Evolutionary conservation across 2,888 invertebrate species (phyloP), one percentile per base, ranked within the genome.

Genomic region (Scelioninae gen. 1): DNA sequence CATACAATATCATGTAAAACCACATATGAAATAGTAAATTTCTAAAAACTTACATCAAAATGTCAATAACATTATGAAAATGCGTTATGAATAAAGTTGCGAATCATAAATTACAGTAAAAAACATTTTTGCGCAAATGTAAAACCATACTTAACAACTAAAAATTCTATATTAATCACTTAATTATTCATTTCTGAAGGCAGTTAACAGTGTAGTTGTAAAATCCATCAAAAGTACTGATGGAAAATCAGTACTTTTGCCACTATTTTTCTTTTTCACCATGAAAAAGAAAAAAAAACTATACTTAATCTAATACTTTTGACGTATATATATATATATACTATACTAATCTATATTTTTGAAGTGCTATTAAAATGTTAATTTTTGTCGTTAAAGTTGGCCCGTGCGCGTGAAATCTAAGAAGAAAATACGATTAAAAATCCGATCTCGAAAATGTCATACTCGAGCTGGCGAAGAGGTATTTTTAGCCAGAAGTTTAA

Each of bases 351-450:
- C 34, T 9, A 16, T 45, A 31, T 43, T 13, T 43, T 11, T 45
- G 5, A 2, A 9, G 47, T 29, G 71, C 32, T 40, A 71, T 60
- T 49, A 71, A 58, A 69, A 69, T 58, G 58, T 13, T 69, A 69
- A 69, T 69, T 69, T 69, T 53, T 69, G 15, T 43, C 68, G 34
- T 58, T 58, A 58, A 58, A 58, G 43, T 47, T 45, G 63, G 15
- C 23, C 34, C n/a, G 7, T 9, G 47, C 9, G 2, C 11, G 11
- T 32, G 49, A n/a, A 23, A 23, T 11, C 15, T 29, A 29, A 31
- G 53, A 32, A 53, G 53, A 31, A 71, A 60, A 32, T 60, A 29
- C n/a, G 58, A 71, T 71, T 56, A 51, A 71, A 71, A 71, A 71
- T 49, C 11, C 40, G 58, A 71, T 51, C 29, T 58, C 29, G 6